Base-by-base conservation (phyloP, 1,140 invertebrate genomes). In the Calosoma granatense region DNA sequence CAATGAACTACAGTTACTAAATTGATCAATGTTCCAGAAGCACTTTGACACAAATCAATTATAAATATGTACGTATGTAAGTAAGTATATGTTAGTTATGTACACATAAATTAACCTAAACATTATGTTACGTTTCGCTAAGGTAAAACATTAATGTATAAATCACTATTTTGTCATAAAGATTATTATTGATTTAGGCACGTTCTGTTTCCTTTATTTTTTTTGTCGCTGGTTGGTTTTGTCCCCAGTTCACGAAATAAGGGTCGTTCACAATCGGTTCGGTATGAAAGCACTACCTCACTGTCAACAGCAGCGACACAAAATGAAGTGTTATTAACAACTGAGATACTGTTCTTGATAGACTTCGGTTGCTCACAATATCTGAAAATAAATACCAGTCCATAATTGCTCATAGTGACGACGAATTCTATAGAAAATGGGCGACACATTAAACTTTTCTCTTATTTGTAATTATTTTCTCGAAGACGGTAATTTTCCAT, bases 81-180 rank as follows among this genome's bases (percentile, higher is more conserved):
- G n/a, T 36, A 36, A 9, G n/a, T 9, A 36, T 36, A 36, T 36
- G n/a, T n/a, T n/a, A n/a, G n/a, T n/a, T 36, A 36, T n/a, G 6
- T n/a, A 36, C 26, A 9, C 26, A 36, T 36, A 36, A 9, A 9
- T 9, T 36, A 6, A 36, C 26, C n/a, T 9, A 36, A 9, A 9
- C 26, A 36, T 36, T 9, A 36, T 36, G n/a, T 36, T 36, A n/a
- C n/a, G n/a, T n/a, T n/a, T n/a, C n/a, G n/a, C n/a, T n/a, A n/a
- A n/a, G n/a, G n/a, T n/a, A n/a, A n/a, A 36, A 36, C 26, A 36
- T 36, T 36, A 36, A 36, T 36, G 41, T 47, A 47, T 47, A 47
- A 47, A 47, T 47, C 41, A 47, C 41, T 47, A 11, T 47, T 47
- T 47, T 17, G 15, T 47, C 41, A 17, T 47, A 47, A 47, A 47